Evolutionary conservation across 2,113 vertebrate genomes (phyloP).

Genomic region (Apodemus speciosus): DNA sequence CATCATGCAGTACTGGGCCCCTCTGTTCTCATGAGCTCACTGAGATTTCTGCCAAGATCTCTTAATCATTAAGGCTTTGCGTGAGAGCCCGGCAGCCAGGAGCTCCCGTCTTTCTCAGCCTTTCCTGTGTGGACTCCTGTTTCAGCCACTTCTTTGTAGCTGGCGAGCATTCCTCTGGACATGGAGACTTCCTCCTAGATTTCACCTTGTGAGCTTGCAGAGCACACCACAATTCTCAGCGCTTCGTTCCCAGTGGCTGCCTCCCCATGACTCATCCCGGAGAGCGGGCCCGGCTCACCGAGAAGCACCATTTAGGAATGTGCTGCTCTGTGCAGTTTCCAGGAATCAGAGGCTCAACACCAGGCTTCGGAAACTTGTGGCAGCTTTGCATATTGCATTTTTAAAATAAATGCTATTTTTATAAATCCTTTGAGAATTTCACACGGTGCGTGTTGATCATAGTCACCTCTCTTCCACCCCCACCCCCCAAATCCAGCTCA

Average conservation of each 20-base stretch:
- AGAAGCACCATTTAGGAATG: neutral
- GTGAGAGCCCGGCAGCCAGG: neutral
- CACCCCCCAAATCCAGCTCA: neutral
- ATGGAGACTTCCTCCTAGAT: conserved; percentile 36
- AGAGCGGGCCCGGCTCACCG: neutral
- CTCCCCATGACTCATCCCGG: neutral
- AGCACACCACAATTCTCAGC: neutral
- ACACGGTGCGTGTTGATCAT: neutral
- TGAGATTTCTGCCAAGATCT: neutral
- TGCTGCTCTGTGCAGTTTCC: neutral
- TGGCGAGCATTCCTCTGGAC: neutral
- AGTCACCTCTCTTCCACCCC: neutral
- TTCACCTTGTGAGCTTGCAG: neutral
- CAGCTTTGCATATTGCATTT: neutral
- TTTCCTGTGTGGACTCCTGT: conserved; percentile 16
- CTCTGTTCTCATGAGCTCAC: rapidly evolving
- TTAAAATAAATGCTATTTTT: neutral
- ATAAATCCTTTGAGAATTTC: neutral
- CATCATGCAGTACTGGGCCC: neutral
- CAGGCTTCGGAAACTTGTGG: neutral
- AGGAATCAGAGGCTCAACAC: neutral
- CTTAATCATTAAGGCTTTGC: neutral
- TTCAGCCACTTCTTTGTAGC: neutral
- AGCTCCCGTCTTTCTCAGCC: neutral
- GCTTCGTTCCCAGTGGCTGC: neutral